These are phyloP conservation scores for Zaprionus tsacasi DNA, from an alignment of 1,140 invertebrate species.

Conservation along the genomic window DNA sequence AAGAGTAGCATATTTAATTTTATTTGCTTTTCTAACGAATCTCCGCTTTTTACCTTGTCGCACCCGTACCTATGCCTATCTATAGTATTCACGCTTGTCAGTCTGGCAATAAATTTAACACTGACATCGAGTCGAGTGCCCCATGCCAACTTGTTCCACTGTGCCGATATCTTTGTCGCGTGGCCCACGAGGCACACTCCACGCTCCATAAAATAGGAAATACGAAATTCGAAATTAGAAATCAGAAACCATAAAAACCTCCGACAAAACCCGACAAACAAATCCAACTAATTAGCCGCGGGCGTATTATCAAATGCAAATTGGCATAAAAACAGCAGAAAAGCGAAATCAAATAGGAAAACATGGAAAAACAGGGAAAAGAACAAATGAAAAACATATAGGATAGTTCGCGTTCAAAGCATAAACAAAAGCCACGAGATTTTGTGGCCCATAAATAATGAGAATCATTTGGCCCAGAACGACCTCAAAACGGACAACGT, in stretches of 20 bases:
- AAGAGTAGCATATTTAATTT: too few relatives aligned
- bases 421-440: slow-evolving; percentile 50
- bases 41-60: not conserved
- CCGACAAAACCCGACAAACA: slow-evolving; percentile 43
- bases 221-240: not conserved
- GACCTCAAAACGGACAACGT: slow-evolving; percentile 53
- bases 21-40: not conserved
- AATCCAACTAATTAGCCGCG: slow-evolving; percentile 74
- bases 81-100: slow-evolving; percentile 14
- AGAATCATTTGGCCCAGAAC: slow-evolving; percentile 77
- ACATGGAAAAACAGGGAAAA: slow-evolving; percentile 1
- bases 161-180: slow-evolving; percentile 52
- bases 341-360: slow-evolving; percentile 22
- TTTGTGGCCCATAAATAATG: slow-evolving; percentile 77
- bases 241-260: slow-evolving; percentile 51
- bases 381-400: slow-evolving; percentile 35
- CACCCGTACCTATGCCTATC: not conserved
- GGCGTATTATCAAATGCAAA: slow-evolving; percentile 76
- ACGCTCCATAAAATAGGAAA: slow-evolving; percentile 19
- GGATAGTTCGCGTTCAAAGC: slow-evolving; percentile 44
- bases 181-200: slow-evolving; percentile 33
- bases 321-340: slow-evolving; percentile 50
- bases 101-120: slow-evolving; percentile 17
- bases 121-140: not conserved
- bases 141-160: not conserved